Evolutionary conservation across 2,888 invertebrate genomes (phyloP), one percentile per base, ranked within the genome.

Genomic region (Mactromeris polynyma): DNA sequence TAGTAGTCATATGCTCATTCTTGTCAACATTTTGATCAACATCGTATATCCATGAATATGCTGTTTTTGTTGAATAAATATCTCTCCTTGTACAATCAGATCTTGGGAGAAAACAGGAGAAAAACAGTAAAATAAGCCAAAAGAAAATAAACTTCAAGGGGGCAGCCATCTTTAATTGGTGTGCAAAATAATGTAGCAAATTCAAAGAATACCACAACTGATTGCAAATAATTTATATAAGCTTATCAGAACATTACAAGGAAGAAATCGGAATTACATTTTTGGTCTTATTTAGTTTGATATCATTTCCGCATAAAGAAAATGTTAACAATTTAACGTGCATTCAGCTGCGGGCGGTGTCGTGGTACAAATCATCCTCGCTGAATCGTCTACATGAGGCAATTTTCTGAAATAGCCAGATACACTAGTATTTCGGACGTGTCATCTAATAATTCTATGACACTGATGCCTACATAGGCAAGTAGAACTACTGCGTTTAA

Each of bases 51-150:
- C 93, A 95, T 4, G 89, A 90, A 83, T 95, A 95, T 3, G 95
- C 94, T 7, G 95, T 95, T 91, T 95, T 95, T 11, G 95, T 95
- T 42, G 95, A 94, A 87, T 93, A 95, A 11, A 91, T 82, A 69
- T 91, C 91, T 38, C 54, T 87, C 58, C 88, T 81, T 31, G 85
- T 82, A 33, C 73, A 40, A 7, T 38, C n/a, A 6, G 82, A 54
- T 9, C 77, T 0, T 36, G 36, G n/a, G 14, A 81, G n/a, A 21
- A n/a, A 26, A 81, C 2, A n/a, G 26, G 51, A 40, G 42, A 77
- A 73, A 69, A 81, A 36, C 26, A 64, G 58, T 6, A 64, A 26
- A 64, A 64, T 73, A 79, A 21, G 42, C 69, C 40, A 58, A 36
- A 54, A n/a, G 33, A 17, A 82, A 19, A 81, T 38, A n/a, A 81